These are phyloP conservation scores for Terrapene triunguis DNA, from an alignment of 2,113 vertebrate genomes.

Conservation along the genomic window DNA sequence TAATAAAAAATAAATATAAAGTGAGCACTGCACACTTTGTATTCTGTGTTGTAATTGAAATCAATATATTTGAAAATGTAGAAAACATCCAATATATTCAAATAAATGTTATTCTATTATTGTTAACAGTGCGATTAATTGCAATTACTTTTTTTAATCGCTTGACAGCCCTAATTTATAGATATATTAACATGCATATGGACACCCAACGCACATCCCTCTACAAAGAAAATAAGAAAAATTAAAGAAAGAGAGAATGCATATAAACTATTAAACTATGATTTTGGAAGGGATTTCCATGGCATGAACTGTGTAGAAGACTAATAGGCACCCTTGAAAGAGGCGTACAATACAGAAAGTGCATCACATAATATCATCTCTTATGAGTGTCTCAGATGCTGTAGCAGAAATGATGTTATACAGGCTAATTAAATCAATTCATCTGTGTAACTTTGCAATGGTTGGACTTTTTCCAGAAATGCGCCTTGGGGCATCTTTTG, in stretches of 20 bases:
- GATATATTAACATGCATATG: neutral
- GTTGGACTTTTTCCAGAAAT: constrained; percentile 72
- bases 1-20: no score
- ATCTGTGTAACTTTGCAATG: constrained; percentile 62
- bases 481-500: constrained; percentile 71
- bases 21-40: no score
- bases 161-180: no score
- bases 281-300: constrained; percentile 22
- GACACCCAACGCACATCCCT: neutral
- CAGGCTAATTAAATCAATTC: constrained; percentile 80
- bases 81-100: no score
- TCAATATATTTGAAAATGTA: no score
- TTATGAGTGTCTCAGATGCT: constrained; percentile 44
- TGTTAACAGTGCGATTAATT: no score
- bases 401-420: constrained; percentile 52
- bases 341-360: constrained; percentile 13
- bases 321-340: constrained; percentile 34
- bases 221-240: neutral
- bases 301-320: constrained; percentile 36
- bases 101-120: no score
- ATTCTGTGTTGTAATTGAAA: no score
- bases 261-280: rapidly evolving
- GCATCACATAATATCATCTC: constrained; percentile 62
- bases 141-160: no score
- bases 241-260: neutral